Base-by-base conservation (phyloP, 2,797 vertebrate genomes). In the Epinephelus malabaricus region DNA sequence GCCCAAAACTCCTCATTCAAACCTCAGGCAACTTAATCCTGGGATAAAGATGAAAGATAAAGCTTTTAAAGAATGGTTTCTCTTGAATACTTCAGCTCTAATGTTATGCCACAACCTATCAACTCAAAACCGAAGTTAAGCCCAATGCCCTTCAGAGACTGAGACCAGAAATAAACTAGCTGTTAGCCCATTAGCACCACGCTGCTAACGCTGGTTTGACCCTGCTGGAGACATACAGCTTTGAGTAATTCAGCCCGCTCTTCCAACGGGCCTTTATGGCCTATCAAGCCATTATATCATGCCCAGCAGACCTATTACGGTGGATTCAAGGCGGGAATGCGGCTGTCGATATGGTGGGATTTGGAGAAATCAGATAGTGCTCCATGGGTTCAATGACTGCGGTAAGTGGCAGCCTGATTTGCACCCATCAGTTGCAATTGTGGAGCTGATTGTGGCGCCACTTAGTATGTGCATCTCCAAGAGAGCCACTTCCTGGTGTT, bases 381-480 rank as follows among this genome's bases (percentile, higher is more conserved):
- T 76, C 64, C 14, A 9, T 76, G 76, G 73, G 81, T 69, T 84
- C 81, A 76, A 58, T 79, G 77, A 79, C 80, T 82, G 67, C 10
- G 13, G 76, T 82, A 86, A 89, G 84, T 76, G 76, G 86, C 61
- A 51, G 73, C 46, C 60, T 84, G 83, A 93, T 89, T 87, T 88
- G 84, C 69, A 84, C 56, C 77, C 76, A 83, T 89, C 85, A 86
- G 65, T 62, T 69, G 73, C 65, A 83, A 83, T 73, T 73, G 67
- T 49, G 49, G 27, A 49, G 88, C 66, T 69, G 77, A 88, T 73
- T 79, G 76, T 70, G 56, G 80, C 14, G 0, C 56, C 51, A 14
- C 67, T 25, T 65, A 86, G 54, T 70, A 49, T 34, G 74, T 54
- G 79, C 53, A 67, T 83, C 83, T 87, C 19, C 18, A 62, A 59